Evolutionary conservation across 2,797 vertebrate genomes (phyloP).

Genomic region (Natrix natrix): DNA sequence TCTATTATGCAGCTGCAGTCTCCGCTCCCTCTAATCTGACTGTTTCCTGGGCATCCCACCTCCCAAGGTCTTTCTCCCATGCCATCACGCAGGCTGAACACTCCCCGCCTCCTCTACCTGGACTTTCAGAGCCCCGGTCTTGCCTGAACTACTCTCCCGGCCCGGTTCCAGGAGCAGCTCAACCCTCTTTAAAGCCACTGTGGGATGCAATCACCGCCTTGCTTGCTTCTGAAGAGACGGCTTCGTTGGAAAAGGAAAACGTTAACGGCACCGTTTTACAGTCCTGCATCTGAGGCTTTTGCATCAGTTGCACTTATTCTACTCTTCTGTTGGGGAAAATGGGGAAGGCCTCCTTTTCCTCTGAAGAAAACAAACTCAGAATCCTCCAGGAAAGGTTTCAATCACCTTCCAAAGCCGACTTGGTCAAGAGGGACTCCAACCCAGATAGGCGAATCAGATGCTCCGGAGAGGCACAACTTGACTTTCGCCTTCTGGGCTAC

Average conservation of each 20-base stretch:
- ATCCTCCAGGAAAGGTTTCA: background rate
- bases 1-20: too few relatives aligned
- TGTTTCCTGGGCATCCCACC: background rate
- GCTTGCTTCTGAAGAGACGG: background rate
- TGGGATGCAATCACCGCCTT: background rate
- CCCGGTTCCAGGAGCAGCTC: background rate
- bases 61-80: background rate
- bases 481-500: background rate
- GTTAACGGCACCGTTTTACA: background rate
- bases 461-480: background rate
- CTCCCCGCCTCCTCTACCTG: background rate
- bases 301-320: background rate
- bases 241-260: background rate
- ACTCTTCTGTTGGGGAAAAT: background rate
- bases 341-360: background rate
- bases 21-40: too few relatives aligned
- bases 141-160: background rate
- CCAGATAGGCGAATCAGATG: background rate
- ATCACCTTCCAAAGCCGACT: background rate
- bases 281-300: background rate
- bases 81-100: background rate
- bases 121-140: background rate
- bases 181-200: background rate
- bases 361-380: background rate
- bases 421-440: background rate